Conservation (phyloP, 1,140 invertebrate species). For the Euwallacea similis region DNA sequence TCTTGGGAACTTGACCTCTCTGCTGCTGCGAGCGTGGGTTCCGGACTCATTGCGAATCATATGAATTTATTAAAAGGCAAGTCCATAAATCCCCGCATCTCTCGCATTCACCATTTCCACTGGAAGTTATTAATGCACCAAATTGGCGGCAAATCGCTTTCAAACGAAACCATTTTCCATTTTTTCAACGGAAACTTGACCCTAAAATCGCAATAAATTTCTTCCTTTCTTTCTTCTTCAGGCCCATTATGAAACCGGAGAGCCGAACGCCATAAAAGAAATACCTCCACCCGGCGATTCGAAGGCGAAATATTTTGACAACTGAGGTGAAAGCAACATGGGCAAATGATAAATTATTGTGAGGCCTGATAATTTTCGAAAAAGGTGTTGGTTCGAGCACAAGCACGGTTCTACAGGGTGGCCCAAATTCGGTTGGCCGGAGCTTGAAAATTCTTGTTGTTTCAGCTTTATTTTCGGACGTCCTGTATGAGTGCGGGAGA, state of each 20-base stretch:
- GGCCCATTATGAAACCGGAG: constrained; percentile 6
- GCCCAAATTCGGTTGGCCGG: too few relatives aligned
- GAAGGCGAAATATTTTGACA: constrained; percentile 23
- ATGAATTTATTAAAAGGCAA: constrained; percentile 38
- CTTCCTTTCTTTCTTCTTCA: constrained; percentile 4
- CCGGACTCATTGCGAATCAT: constrained; percentile 39
- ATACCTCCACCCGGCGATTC: constrained; percentile 1
- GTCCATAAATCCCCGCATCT: constrained; percentile 27
- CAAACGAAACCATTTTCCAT: constrained; percentile 1
- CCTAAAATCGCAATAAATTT: constrained; percentile 18
- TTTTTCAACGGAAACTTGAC: constrained; percentile 8
- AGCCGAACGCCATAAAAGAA: constrained; percentile 19
- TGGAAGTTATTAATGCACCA: not conserved
- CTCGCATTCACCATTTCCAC: not conserved
- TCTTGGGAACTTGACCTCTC: constrained; percentile 37
- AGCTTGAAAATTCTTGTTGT: too few relatives aligned
- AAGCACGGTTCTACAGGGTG: too few relatives aligned
- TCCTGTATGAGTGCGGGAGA: too few relatives aligned
- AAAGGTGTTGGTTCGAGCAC: too few relatives aligned
- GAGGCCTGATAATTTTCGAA: not conserved
- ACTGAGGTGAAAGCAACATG: constrained; percentile 10
- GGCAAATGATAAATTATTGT: constrained; percentile 16
- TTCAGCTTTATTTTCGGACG: too few relatives aligned
- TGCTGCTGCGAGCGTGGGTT: constrained; percentile 35
- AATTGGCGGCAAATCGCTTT: not conserved